Evolutionary conservation across 2,113 vertebrate species (phyloP).

Genomic region (Macheiramphus alcinus): DNA sequence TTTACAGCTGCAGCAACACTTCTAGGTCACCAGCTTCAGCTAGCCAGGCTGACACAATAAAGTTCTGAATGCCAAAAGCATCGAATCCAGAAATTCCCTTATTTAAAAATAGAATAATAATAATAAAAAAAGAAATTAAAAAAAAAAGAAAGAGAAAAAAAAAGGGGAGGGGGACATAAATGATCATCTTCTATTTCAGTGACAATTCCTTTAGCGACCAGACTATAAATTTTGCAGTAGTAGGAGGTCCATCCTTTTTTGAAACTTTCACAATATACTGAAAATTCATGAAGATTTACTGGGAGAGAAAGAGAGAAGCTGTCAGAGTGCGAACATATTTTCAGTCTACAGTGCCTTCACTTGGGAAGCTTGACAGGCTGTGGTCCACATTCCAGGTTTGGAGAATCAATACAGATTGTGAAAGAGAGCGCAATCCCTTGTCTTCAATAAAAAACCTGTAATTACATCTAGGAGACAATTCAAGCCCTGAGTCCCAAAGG

Average conservation of each 20-base stretch:
- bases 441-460: not conserved
- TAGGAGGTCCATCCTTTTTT: not conserved
- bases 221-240: not conserved
- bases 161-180: not conserved
- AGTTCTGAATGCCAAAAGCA: not conserved
- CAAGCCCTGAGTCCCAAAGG: not conserved
- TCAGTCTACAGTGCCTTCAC: not conserved
- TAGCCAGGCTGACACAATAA: not conserved
- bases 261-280: not conserved
- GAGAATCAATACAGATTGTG: not conserved
- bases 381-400: not conserved
- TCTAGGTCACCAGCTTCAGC: not conserved
- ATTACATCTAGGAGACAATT: not conserved
- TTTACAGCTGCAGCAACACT: not conserved
- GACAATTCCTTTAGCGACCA: not conserved
- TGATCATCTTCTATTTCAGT: not conserved
- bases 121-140: accelerated
- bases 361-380: not conserved
- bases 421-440: not conserved
- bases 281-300: not conserved
- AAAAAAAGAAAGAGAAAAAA: too few species aligned
- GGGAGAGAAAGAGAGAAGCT: not conserved
- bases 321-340: not conserved
- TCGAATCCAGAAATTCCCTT: not conserved
- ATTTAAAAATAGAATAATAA: not conserved